Evolutionary conservation across 2,113 vertebrate species (phyloP).

Genomic region (Caracal caracal): DNA sequence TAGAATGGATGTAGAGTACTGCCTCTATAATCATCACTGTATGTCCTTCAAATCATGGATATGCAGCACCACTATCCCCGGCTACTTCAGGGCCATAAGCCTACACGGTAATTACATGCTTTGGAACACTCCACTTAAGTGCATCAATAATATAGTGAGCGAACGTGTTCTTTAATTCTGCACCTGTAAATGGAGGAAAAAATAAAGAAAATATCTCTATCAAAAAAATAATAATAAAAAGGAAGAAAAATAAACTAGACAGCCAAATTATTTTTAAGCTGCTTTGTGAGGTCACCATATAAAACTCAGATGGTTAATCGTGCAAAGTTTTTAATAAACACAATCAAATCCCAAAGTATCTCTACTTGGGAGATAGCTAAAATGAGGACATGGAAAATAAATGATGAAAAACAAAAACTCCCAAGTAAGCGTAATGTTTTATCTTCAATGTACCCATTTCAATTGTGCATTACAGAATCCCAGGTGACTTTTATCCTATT

Average conservation of each 20-base stretch:
- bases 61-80: slow-evolving; percentile 91
- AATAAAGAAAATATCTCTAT: slow-evolving; percentile 86
- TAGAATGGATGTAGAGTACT: slow-evolving; percentile 91
- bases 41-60: slow-evolving; percentile 93
- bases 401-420: slow-evolving; percentile 27
- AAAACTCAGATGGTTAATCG: slow-evolving; percentile 68
- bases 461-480: background rate
- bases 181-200: slow-evolving; percentile 89
- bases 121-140: slow-evolving; percentile 96
- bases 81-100: slow-evolving; percentile 95
- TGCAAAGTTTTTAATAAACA: slow-evolving; percentile 73
- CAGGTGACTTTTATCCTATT: background rate
- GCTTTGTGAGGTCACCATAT: slow-evolving; percentile 65
- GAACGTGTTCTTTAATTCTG: slow-evolving; percentile 92
- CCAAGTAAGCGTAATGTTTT: slow-evolving; percentile 26
- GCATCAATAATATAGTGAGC: slow-evolving; percentile 95
- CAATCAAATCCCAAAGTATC: slow-evolving; percentile 58
- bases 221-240: slow-evolving; percentile 77
- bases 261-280: slow-evolving; percentile 80
- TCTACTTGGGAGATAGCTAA: background rate
- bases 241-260: slow-evolving; percentile 79
- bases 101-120: slow-evolving; percentile 95
- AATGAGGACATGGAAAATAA: slow-evolving; percentile 39
- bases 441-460: background rate
- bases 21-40: slow-evolving; percentile 92